Evolutionary conservation across 2,113 vertebrate species (phyloP).

Genomic region (Phodopus roborovskii): DNA sequence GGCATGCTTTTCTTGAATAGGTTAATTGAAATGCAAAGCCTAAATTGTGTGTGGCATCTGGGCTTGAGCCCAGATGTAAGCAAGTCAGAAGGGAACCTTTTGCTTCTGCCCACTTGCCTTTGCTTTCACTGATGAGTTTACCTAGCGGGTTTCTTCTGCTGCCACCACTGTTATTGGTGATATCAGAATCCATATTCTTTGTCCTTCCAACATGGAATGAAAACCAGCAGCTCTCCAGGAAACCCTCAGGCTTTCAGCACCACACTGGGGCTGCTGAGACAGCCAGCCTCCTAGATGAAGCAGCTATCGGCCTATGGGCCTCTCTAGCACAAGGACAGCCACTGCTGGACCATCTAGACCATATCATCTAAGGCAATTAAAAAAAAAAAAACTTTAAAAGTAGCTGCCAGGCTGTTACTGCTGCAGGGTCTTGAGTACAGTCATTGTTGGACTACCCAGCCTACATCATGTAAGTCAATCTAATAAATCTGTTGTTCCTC

Average conservation of each 20-base stretch:
- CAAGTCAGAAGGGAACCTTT: not conserved
- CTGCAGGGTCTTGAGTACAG: not conserved
- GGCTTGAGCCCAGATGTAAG: not conserved
- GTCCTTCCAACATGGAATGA: not conserved
- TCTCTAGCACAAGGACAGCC: not conserved
- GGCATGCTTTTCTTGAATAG: not conserved
- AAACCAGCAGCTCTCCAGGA: not conserved
- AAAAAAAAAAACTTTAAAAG: not conserved
- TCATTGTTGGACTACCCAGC: not conserved
- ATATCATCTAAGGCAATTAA: not conserved
- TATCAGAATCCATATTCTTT: not conserved
- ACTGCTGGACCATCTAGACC: not conserved
- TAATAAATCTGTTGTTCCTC: not conserved
- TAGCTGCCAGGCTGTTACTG: not conserved
- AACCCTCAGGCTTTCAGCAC: not conserved
- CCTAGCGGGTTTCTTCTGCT: not conserved
- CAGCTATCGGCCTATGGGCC: not conserved
- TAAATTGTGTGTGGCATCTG: not conserved
- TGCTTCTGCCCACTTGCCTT: not conserved
- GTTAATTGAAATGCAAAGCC: not conserved
- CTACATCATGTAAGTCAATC: not conserved
- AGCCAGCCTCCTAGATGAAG: not conserved
- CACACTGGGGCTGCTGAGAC: not conserved
- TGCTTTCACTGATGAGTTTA: not conserved
- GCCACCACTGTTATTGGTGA: not conserved